Evolutionary conservation across 2,797 vertebrate genomes (phyloP).

Genomic region (Channa striata): DNA sequence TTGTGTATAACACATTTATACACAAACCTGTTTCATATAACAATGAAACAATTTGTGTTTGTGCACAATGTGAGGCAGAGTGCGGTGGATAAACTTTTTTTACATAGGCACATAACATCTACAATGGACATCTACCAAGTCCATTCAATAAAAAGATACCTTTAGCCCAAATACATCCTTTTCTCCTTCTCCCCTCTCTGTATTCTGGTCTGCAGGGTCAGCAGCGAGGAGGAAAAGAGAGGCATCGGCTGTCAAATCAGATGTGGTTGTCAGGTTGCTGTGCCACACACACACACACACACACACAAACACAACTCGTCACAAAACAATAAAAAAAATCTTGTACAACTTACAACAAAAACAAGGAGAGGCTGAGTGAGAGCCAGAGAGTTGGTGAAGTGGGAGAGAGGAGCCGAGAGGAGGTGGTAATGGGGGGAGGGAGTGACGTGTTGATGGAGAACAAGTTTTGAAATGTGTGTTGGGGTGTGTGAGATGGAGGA

Average conservation of each 20-base stretch:
- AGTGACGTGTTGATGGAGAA: neutral
- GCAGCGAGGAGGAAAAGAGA: slow-evolving; percentile 33
- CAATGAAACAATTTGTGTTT: slow-evolving; percentile 61
- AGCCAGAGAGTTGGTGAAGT: slow-evolving; percentile 37
- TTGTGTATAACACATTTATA: no score
- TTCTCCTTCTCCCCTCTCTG: slow-evolving; percentile 2
- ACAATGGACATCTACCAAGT: no score
- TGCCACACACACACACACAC: slow-evolving; percentile 31
- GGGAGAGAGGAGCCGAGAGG: slow-evolving; percentile 28
- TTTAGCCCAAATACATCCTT: slow-evolving; percentile 22
- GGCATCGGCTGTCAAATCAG: slow-evolving; percentile 61
- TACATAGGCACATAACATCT: slow-evolving; percentile 3
- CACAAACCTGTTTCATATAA: slow-evolving; percentile 59
- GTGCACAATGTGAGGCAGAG: neutral
- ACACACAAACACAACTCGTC: slow-evolving; percentile 3
- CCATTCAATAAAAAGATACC: slow-evolving; percentile 26
- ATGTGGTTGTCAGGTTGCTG: slow-evolving; percentile 48
- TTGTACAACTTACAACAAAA: slow-evolving; percentile 46
- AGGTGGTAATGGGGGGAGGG: neutral
- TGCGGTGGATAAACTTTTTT: slow-evolving; percentile 19
- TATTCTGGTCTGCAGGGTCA: slow-evolving; percentile 52
- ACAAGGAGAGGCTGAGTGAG: slow-evolving; percentile 31
- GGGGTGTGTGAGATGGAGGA: slow-evolving; percentile 19
- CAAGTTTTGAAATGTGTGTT: slow-evolving; percentile 2
- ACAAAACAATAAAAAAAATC: slow-evolving; percentile 41